phyloP scores from a whole-genome alignment of 2,113 vertebrate species.

The Tonatia bakeri region DNA sequence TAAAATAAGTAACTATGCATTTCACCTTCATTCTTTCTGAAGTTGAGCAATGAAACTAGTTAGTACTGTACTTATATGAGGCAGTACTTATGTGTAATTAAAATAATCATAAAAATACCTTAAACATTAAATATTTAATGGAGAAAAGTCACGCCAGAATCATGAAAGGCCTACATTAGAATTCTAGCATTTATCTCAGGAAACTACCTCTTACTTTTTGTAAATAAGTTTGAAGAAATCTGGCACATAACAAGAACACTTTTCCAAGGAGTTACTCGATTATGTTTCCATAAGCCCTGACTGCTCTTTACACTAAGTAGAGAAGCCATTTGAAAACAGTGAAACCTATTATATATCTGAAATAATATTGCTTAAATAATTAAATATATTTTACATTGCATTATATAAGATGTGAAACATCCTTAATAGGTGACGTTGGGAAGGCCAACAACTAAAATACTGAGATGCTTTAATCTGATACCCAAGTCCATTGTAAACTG shows the following conservation, averaged over 20 bases:
- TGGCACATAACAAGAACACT: not conserved
- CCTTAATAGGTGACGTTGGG: not conserved
- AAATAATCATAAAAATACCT: constrained; percentile 55
- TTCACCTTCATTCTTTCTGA: constrained; percentile 53
- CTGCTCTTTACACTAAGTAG: not conserved
- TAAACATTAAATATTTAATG: constrained; percentile 64
- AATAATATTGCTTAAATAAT: not conserved
- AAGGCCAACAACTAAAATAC: not conserved
- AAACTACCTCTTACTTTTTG: constrained; percentile 1
- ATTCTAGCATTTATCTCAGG: not conserved
- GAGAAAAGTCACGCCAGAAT: constrained; percentile 26
- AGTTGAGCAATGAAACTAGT: constrained; percentile 22
- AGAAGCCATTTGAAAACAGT: not conserved
- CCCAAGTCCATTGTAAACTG: not conserved
- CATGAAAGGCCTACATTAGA: constrained; percentile 48
- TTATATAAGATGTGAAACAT: not conserved
- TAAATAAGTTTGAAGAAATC: constrained; percentile 31
- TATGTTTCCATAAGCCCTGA: not conserved
- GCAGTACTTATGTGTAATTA: constrained; percentile 62
- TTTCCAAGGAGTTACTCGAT: not conserved
- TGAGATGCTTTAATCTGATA: not conserved
- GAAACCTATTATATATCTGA: not conserved
- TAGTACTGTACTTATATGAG: not conserved
- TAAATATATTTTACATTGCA: not conserved
- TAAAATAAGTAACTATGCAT: not conserved